These are phyloP conservation scores for Apodemus speciosus DNA, from an alignment of 2,113 vertebrate species.

Conservation along the genomic window DNA sequence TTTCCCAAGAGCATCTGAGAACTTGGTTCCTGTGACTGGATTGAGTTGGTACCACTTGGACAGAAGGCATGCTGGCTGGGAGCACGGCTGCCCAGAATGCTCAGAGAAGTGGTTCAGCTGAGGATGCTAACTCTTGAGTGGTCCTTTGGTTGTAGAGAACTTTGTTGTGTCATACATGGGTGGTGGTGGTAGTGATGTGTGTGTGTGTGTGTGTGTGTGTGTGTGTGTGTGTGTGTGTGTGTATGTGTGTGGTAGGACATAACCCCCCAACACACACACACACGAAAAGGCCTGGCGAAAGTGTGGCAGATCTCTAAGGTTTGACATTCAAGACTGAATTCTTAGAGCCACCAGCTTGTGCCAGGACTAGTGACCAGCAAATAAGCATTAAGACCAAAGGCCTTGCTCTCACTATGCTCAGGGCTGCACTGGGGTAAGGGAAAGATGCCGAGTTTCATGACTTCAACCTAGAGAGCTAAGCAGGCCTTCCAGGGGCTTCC, in stretches of 20 bases:
- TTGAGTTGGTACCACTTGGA: constrained; percentile 44
- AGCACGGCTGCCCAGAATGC: constrained; percentile 27
- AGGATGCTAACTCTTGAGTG: constrained; percentile 33
- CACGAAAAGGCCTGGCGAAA: constrained; percentile 28
- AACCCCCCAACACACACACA: too few relatives aligned
- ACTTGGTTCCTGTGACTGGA: constrained; percentile 39
- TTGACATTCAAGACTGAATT: constrained; percentile 22
- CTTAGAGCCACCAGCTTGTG: not conserved
- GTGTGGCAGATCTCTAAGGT: not conserved
- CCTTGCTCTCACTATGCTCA: not conserved
- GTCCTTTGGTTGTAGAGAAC: not conserved
- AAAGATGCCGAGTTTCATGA: not conserved
- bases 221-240: not conserved
- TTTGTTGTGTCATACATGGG: not conserved
- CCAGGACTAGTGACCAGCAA: not conserved
- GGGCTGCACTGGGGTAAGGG: not conserved
- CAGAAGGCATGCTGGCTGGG: constrained; percentile 30
- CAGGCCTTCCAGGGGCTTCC: not conserved
- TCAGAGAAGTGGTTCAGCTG: not conserved
- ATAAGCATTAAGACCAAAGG: not conserved
- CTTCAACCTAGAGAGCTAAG: not conserved
- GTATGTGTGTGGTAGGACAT: not conserved
- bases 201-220: not conserved
- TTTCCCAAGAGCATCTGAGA: constrained; percentile 35
- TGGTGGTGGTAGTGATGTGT: not conserved